phyloP scores from a whole-genome alignment of 2,113 vertebrate genomes.

The Aramus guarauna region DNA sequence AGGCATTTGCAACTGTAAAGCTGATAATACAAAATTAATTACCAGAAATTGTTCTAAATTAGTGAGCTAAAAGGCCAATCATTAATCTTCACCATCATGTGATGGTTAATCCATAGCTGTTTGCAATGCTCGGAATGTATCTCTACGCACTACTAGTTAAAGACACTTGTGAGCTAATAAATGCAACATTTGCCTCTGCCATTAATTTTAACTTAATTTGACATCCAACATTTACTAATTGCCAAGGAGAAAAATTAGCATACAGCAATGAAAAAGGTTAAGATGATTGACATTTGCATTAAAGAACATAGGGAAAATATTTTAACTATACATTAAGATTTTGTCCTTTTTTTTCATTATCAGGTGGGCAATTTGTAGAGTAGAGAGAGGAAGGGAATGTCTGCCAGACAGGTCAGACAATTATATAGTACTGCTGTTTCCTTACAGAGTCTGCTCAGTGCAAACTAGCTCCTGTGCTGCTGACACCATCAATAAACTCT shows the following conservation, averaged over 20 bases:
- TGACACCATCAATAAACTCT: neutral
- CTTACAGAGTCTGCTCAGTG: neutral
- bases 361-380: neutral
- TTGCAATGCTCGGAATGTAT: slow-evolving; percentile 78
- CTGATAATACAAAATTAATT: slow-evolving; percentile 97
- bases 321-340: neutral
- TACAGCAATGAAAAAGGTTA: slow-evolving; percentile 14
- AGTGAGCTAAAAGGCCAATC: slow-evolving; percentile 88
- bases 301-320: neutral
- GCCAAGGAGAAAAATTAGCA: slow-evolving; percentile 67
- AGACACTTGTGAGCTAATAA: slow-evolving; percentile 73
- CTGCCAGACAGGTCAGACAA: neutral
- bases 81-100: slow-evolving; percentile 92
- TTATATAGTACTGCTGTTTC: neutral
- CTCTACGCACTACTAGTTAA: slow-evolving; percentile 76
- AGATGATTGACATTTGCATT: slow-evolving; percentile 34
- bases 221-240: slow-evolving; percentile 81
- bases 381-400: neutral
- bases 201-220: slow-evolving; percentile 85
- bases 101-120: slow-evolving; percentile 95
- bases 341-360: neutral
- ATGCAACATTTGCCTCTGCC: slow-evolving; percentile 70
- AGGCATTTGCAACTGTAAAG: slow-evolving; percentile 80
- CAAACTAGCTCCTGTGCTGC: neutral
- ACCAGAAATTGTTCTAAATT: slow-evolving; percentile 97